phyloP scores from a whole-genome alignment of 2,113 vertebrate genomes.

The Romanogobio albipinnatus region DNA sequence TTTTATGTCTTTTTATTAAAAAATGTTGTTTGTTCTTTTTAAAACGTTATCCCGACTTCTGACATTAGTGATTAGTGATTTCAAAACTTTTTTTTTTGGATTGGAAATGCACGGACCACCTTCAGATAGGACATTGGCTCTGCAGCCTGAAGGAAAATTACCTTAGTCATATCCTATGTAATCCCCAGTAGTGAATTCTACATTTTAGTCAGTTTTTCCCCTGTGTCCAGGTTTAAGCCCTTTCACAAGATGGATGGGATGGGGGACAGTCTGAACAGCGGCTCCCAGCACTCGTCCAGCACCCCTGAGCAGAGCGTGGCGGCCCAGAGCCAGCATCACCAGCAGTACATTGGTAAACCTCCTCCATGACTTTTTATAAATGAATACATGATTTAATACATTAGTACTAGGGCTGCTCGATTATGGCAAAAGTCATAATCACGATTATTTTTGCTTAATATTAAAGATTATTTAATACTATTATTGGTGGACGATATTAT shows the following conservation, averaged over 20 bases:
- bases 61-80: not conserved
- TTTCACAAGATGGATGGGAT: conserved; percentile 90
- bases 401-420: too few species aligned
- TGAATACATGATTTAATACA: too few species aligned
- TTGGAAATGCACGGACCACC: not conserved
- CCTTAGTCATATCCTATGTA: not conserved
- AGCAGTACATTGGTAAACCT: conserved; percentile 94
- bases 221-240: conserved; percentile 84
- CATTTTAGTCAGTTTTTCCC: conserved; percentile 23
- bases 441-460: too few species aligned
- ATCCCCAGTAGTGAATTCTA: conserved; percentile 7
- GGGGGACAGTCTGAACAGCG: conserved; percentile 81
- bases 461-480: too few species aligned
- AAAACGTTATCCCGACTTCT: not conserved
- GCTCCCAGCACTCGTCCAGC: conserved; percentile 79
- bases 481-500: too few species aligned
- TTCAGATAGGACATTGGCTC: not conserved
- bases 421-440: too few species aligned
- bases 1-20: not conserved
- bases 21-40: not conserved
- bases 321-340: conserved; percentile 94
- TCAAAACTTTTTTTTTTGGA: not conserved
- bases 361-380: not conserved
- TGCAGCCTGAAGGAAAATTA: not conserved
- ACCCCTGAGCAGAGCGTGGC: conserved; percentile 89